Conservation (phyloP, 2,888 invertebrate species). For the Allolobophora icterica region DNA sequence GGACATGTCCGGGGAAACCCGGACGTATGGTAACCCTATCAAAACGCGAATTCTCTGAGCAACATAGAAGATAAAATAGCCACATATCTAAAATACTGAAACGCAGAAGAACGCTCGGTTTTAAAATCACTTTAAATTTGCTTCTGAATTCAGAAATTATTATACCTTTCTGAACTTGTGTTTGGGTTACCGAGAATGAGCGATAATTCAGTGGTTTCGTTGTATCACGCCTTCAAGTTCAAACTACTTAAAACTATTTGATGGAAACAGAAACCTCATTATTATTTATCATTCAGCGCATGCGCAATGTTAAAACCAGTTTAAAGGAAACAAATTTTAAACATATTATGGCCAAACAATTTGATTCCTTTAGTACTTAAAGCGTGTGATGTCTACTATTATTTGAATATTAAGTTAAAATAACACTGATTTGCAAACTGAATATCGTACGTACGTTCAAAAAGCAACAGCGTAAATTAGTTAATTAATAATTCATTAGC, state of each 20-base stretch:
- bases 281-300: neutral
- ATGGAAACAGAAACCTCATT: neutral
- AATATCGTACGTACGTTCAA: neutral
- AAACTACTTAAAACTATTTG: neutral
- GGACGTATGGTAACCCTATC: no score
- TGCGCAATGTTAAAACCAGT: neutral
- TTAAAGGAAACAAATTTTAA: no score
- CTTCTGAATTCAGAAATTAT: neutral
- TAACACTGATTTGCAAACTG: neutral
- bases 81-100: neutral
- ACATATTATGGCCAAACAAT: no score
- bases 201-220: neutral
- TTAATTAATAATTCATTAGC: neutral
- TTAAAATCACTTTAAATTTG: neutral
- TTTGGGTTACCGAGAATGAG: neutral
- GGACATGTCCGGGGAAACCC: no score
- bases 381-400: no score
- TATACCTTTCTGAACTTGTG: neutral
- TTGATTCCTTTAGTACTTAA: no score
- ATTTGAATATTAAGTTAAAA: neutral
- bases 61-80: neutral
- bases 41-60: neutral
- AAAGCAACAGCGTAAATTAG: neutral
- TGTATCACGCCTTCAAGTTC: conserved; percentile 6
- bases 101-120: neutral